phyloP scores from a whole-genome alignment of 2,888 invertebrate species.

The Cordilura impudica region DNA sequence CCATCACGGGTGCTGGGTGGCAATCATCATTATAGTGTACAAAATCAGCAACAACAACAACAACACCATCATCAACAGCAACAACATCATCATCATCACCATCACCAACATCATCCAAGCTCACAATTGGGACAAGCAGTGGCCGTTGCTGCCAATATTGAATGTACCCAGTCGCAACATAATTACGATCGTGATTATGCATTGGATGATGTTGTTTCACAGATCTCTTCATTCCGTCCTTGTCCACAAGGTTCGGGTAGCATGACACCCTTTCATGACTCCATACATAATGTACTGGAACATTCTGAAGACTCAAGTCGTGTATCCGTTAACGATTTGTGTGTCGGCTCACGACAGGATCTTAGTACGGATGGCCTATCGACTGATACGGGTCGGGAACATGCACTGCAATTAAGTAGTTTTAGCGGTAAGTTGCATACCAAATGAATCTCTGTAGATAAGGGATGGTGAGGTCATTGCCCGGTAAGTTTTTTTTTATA shows the following conservation, averaged over 20 bases:
- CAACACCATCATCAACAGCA: slow-evolving; percentile 39
- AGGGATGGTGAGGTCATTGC: too few relatives aligned
- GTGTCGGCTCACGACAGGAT: slow-evolving; percentile 76
- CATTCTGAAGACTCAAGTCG: slow-evolving; percentile 75
- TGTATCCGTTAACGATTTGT: slow-evolving; percentile 75
- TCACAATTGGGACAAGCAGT: slow-evolving; percentile 70
- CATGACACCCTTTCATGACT: slow-evolving; percentile 78
- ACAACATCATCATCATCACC: slow-evolving; percentile 63
- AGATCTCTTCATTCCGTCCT: slow-evolving; percentile 78
- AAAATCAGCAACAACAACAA: slow-evolving; percentile 20
- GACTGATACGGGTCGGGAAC: slow-evolving; percentile 71
- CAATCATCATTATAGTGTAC: slow-evolving; percentile 50
- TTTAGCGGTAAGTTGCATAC: slow-evolving; percentile 74
- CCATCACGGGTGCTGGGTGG: slow-evolving; percentile 41
- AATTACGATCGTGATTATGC: slow-evolving; percentile 78
- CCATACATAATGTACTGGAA: slow-evolving; percentile 77
- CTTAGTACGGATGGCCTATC: slow-evolving; percentile 75
- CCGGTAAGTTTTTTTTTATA: too few relatives aligned
- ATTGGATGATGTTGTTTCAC: slow-evolving; percentile 77
- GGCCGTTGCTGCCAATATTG: slow-evolving; percentile 83
- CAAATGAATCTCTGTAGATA: too few relatives aligned
- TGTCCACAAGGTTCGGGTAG: slow-evolving; percentile 78
- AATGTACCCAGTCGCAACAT: slow-evolving; percentile 79
- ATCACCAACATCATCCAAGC: slow-evolving; percentile 71
- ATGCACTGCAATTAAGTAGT: slow-evolving; percentile 73